These are phyloP conservation scores for Whitmania pigra DNA, from an alignment of 1,140 invertebrate genomes.

Conservation along the genomic window DNA sequence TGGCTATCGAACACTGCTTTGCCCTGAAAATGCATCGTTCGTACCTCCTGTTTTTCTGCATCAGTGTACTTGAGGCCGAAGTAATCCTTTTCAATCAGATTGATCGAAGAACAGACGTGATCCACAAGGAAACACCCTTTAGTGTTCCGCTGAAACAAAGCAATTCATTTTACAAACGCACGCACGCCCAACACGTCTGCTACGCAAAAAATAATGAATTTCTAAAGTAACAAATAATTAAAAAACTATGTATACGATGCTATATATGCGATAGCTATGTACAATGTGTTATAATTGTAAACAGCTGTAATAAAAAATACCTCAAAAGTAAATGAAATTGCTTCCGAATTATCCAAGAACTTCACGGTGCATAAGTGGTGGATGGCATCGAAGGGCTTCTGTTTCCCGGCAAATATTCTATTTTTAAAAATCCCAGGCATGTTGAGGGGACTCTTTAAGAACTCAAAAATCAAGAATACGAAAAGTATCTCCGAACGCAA, in stretches of 20 bases:
- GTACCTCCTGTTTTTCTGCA: constrained; percentile 69
- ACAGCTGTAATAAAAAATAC: neutral
- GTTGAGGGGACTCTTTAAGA: too few relatives aligned
- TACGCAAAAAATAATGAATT: neutral
- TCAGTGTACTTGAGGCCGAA: constrained; percentile 92
- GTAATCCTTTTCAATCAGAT: constrained; percentile 89
- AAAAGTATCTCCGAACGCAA: too few relatives aligned
- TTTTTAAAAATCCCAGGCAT: too few relatives aligned
- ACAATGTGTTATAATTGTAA: neutral
- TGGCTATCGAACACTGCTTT: too few relatives aligned
- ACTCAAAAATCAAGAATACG: too few relatives aligned
- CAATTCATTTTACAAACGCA: neutral
- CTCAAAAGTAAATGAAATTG: constrained; percentile 15
- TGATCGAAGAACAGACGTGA: constrained; percentile 79
- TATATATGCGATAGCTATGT: neutral
- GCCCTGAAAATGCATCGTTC: neutral
- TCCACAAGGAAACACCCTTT: constrained; percentile 85
- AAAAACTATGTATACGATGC: neutral
- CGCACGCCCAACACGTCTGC: neutral
- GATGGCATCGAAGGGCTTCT: constrained; percentile 15
- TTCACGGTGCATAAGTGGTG: constrained; percentile 19
- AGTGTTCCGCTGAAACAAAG: constrained; percentile 60
- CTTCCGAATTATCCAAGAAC: constrained; percentile 21
- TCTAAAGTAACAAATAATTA: neutral
- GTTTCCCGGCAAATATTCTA: neutral